phyloP scores from a whole-genome alignment of 35 echinoderm and acorn worm species.

The Diadema setosum region DNA sequence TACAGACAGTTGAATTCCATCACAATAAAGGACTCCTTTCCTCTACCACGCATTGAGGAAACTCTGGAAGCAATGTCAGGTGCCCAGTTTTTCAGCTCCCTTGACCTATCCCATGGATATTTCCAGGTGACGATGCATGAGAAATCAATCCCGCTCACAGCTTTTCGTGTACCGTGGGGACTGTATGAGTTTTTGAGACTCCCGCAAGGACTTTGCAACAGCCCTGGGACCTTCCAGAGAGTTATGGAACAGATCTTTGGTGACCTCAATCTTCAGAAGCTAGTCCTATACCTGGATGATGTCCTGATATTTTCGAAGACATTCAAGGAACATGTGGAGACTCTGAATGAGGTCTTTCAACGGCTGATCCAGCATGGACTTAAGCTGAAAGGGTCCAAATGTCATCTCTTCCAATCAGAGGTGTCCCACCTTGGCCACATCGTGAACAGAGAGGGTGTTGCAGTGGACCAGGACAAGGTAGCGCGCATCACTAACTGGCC shows the following conservation, averaged over 20 bases:
- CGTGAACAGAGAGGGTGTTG: neutral
- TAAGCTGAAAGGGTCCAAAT: slow-evolving; percentile 42
- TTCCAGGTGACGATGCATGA: slow-evolving; percentile 37
- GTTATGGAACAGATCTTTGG: slow-evolving; percentile 22
- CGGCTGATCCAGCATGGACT: neutral
- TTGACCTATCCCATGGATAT: slow-evolving; percentile 65
- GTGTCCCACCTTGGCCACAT: slow-evolving; percentile 33
- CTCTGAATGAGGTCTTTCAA: slow-evolving; percentile 23
- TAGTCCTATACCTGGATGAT: slow-evolving; percentile 49
- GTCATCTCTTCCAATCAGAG: neutral
- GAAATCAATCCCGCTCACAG: slow-evolving; percentile 29
- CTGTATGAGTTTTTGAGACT: slow-evolving; percentile 37
- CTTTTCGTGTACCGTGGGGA: slow-evolving; percentile 56
- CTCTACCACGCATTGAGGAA: slow-evolving; percentile 37
- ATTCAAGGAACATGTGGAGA: slow-evolving; percentile 44
- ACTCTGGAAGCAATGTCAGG: slow-evolving; percentile 40
- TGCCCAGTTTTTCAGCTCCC: slow-evolving; percentile 24
- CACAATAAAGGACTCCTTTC: slow-evolving; percentile 42
- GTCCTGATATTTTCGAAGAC: slow-evolving; percentile 40
- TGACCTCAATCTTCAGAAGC: slow-evolving; percentile 36
- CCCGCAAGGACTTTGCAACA: slow-evolving; percentile 49
- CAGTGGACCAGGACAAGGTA: slow-evolving; percentile 25
- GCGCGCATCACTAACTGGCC: slow-evolving; percentile 18
- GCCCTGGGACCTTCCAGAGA: slow-evolving; percentile 50
- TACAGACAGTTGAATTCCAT: too few relatives aligned